Evolutionary conservation across 1,140 invertebrate species (phyloP).

Genomic region (Drosophila nebulosa): DNA sequence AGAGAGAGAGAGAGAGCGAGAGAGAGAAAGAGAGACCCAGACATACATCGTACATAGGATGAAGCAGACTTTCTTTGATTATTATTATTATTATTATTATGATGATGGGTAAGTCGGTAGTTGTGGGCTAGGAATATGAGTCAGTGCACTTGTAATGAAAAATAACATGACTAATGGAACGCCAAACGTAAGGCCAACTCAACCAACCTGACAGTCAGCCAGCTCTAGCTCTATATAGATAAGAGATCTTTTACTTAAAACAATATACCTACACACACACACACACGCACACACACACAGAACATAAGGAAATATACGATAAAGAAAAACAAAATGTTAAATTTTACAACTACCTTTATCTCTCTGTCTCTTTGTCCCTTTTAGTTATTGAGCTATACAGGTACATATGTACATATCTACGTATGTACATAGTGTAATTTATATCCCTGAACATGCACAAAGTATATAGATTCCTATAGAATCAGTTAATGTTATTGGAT

Average conservation of each 20-base stretch:
- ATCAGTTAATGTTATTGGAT: too few species aligned
- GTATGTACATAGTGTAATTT: background rate
- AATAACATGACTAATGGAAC: background rate
- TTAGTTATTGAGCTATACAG: background rate
- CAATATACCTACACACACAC: background rate
- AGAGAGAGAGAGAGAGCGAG: background rate
- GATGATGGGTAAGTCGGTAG: slow-evolving; percentile 4
- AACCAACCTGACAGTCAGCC: background rate
- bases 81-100: background rate
- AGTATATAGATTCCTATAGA: too few species aligned
- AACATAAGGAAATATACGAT: background rate
- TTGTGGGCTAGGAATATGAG: slow-evolving; percentile 1
- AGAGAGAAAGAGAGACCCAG: background rate
- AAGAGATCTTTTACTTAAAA: slow-evolving; percentile 1
- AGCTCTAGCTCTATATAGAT: slow-evolving; percentile 7
- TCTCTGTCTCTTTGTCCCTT: background rate
- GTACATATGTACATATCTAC: background rate
- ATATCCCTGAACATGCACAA: too few species aligned
- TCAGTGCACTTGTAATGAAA: slow-evolving; percentile 11
- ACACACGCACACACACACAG: too few species aligned
- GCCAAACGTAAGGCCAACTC: background rate
- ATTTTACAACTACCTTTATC: background rate
- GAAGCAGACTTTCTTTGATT: slow-evolving; percentile 11
- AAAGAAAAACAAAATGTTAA: background rate
- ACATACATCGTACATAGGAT: background rate